Evolutionary conservation across 92 coral and sea anemone species (phyloP).

Genomic region (Pocillopora meandrina): DNA sequence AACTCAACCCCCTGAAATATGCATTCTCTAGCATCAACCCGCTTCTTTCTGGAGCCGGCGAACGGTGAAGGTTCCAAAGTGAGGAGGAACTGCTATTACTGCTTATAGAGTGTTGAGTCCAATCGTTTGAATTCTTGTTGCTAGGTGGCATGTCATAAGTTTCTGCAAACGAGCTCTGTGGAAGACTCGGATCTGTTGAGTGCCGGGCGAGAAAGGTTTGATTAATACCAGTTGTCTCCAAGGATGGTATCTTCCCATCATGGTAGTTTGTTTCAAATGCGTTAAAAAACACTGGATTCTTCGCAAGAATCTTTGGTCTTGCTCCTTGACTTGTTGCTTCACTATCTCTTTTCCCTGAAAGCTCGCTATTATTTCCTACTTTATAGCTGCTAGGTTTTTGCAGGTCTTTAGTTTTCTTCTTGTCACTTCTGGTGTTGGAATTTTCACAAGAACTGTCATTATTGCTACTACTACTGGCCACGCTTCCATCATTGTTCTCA

Average conservation of each 20-base stretch:
- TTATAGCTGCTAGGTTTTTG: background rate
- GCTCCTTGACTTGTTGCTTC: slow-evolving; percentile 13
- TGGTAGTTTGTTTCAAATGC: background rate
- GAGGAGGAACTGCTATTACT: background rate
- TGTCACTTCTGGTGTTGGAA: background rate
- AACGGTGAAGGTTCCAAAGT: background rate
- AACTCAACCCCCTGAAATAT: background rate
- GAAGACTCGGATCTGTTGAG: slow-evolving; percentile 29
- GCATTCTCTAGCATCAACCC: background rate
- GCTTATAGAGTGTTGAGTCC: background rate
- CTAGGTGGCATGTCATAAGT: background rate
- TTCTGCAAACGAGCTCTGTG: background rate
- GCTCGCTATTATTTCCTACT: background rate
- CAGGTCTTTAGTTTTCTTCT: background rate
- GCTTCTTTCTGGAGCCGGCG: background rate
- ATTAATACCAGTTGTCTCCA: slow-evolving; percentile 24
- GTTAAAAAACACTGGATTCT: background rate
- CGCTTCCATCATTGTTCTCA: background rate
- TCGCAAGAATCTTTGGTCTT: slow-evolving; percentile 10
- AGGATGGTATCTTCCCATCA: background rate
- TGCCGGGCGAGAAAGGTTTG: slow-evolving; percentile 23
- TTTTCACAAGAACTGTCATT: background rate
- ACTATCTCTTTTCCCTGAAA: background rate
- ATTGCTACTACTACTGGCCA: background rate
- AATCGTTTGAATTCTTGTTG: background rate